Evolutionary conservation across 2,888 invertebrate genomes (phyloP).

Genomic region (Parochlus steinenii): DNA sequence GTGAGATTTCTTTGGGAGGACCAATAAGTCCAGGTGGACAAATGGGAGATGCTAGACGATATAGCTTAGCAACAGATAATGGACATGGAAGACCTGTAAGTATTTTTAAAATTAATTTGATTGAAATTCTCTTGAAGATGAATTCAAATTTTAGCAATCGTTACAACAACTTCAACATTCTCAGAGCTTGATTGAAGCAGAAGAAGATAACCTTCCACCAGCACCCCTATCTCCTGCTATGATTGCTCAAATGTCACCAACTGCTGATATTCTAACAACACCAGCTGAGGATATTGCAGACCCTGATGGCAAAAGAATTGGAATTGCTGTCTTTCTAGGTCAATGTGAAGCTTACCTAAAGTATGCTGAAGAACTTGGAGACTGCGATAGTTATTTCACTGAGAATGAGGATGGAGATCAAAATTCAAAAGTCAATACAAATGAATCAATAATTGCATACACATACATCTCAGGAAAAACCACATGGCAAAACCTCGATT

Average conservation of each 20-base stretch:
- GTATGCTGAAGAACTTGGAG: constrained; percentile 48
- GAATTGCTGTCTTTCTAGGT: constrained; percentile 78
- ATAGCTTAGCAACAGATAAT: constrained; percentile 36
- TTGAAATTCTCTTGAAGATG: too few species aligned
- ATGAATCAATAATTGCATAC: constrained; percentile 70
- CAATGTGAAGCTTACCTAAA: constrained; percentile 60
- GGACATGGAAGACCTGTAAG: constrained; percentile 25
- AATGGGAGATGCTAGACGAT: constrained; percentile 37
- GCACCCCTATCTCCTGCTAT: constrained; percentile 21
- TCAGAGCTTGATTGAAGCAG: constrained; percentile 27
- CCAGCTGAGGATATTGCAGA: constrained; percentile 44
- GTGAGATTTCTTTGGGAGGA: constrained; percentile 39
- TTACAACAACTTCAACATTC: constrained; percentile 30
- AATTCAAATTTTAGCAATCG: too few species aligned
- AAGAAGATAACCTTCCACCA: constrained; percentile 29
- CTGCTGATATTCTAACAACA: constrained; percentile 16
- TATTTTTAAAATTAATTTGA: not conserved
- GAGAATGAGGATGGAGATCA: not conserved
- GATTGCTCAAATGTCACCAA: constrained; percentile 19
- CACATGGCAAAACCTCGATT: constrained; percentile 88
- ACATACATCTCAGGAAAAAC: constrained; percentile 85
- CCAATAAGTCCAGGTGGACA: constrained; percentile 30
- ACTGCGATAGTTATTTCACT: constrained; percentile 45
- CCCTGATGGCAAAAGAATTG: constrained; percentile 72
- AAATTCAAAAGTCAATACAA: constrained; percentile 29